Conservation (phyloP, 2,113 vertebrate species). For the Puffinus mauretanicus region DNA sequence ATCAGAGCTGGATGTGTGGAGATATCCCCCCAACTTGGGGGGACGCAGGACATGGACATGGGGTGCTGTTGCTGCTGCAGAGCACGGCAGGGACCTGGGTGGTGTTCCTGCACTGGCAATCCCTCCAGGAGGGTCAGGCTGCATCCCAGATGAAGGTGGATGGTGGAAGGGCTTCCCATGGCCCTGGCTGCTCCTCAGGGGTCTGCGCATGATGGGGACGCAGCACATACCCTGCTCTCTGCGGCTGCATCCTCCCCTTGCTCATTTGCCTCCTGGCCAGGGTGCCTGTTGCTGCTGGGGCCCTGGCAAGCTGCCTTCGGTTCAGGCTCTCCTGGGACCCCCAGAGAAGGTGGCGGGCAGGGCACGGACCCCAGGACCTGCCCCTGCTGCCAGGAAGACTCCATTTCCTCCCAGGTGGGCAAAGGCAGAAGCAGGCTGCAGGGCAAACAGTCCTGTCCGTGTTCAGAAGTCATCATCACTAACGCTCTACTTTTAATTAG, state of each 20-base stretch:
- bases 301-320: neutral
- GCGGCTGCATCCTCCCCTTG: neutral
- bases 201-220: neutral
- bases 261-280: neutral
- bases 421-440: neutral
- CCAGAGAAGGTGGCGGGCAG: neutral
- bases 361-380: neutral
- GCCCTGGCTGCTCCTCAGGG: neutral
- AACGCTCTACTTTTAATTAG: neutral
- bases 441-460: neutral
- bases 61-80: neutral
- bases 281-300: accelerated
- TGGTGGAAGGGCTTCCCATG: neutral
- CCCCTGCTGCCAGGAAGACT: neutral
- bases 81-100: neutral
- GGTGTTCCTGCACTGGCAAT: neutral
- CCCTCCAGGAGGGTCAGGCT: neutral
- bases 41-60: accelerated
- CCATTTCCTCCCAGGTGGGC: neutral
- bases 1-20: neutral
- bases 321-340: neutral
- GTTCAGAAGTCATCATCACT: neutral
- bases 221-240: neutral
- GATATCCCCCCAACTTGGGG: neutral
- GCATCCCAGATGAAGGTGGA: accelerated